phyloP scores from a whole-genome alignment of 1,140 invertebrate genomes.

The Drosophila teissieri region DNA sequence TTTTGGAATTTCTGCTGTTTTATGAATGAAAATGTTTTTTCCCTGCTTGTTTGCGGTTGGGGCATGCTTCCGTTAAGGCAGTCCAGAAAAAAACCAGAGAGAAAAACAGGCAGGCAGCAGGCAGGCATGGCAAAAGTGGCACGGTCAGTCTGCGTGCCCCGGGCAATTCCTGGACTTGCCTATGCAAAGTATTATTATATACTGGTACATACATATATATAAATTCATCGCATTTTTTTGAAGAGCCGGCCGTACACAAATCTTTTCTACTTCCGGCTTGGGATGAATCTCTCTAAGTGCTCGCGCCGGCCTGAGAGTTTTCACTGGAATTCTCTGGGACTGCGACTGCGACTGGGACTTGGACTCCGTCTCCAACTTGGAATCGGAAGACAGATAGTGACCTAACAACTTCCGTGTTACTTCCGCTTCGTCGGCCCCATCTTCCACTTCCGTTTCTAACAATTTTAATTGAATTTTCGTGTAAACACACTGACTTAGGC shows the following conservation, averaged over 20 bases:
- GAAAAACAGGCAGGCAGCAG: conserved; percentile 50
- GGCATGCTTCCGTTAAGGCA: conserved; percentile 79
- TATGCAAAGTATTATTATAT: conserved; percentile 68
- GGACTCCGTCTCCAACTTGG: neutral
- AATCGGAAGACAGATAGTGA: conserved; percentile 53
- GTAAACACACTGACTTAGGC: conserved; percentile 63
- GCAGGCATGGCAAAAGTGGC: conserved; percentile 70
- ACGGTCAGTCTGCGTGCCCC: conserved; percentile 53
- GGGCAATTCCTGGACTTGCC: conserved; percentile 32
- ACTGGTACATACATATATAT: conserved; percentile 2
- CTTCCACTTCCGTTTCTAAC: conserved; percentile 68
- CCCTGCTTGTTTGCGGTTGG: conserved; percentile 60
- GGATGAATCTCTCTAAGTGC: conserved; percentile 16
- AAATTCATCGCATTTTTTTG: conserved; percentile 17
- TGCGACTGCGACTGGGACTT: too few species aligned
- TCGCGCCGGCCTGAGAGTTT: conserved; percentile 49
- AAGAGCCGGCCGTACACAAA: conserved; percentile 39
- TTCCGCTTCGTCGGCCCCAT: conserved; percentile 49
- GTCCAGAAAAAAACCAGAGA: conserved; percentile 11
- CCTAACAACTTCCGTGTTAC: conserved; percentile 80
- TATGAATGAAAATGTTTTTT: conserved; percentile 76
- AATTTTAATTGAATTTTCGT: conserved; percentile 82
- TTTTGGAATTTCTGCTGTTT: conserved; percentile 81
- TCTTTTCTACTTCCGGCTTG: conserved; percentile 61
- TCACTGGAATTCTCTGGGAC: conserved; percentile 64